phyloP scores from a whole-genome alignment of 2,888 invertebrate species.

The Acleris laterana region DNA sequence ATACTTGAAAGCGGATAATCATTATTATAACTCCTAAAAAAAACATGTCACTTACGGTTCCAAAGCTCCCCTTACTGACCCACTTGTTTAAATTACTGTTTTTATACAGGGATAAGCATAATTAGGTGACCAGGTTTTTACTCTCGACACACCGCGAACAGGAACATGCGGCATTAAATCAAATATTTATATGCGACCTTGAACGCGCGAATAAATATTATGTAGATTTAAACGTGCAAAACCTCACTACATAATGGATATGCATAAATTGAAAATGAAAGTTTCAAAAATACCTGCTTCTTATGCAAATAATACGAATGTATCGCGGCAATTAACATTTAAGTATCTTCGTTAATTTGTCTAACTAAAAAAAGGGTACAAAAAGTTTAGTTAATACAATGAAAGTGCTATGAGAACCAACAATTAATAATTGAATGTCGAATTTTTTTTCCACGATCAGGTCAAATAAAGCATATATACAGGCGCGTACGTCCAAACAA shows the following conservation, averaged over 20 bases:
- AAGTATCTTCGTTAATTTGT: too few relatives aligned
- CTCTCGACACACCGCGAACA: conserved; percentile 33
- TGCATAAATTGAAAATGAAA: neutral
- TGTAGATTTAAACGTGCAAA: conserved; percentile 16
- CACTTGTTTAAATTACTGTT: too few relatives aligned
- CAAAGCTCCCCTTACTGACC: too few relatives aligned
- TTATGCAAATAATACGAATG: too few relatives aligned
- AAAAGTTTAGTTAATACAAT: too few relatives aligned
- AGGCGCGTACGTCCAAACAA: neutral
- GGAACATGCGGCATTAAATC: neutral
- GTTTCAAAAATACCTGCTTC: too few relatives aligned
- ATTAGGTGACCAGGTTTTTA: conserved; percentile 69
- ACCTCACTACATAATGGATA: neutral
- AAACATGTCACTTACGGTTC: too few relatives aligned
- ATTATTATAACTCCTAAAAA: too few relatives aligned
- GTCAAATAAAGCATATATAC: neutral
- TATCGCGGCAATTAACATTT: too few relatives aligned
- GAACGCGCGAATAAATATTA: conserved; percentile 24
- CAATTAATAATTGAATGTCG: neutral
- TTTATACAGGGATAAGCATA: conserved; percentile 48
- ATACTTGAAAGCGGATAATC: too few relatives aligned
- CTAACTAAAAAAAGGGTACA: too few relatives aligned
- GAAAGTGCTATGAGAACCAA: too few relatives aligned
- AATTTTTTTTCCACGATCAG: neutral
- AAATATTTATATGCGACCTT: conserved; percentile 19